phyloP scores from a whole-genome alignment of 2,113 vertebrate genomes.

The Mormoops blainvillei region DNA sequence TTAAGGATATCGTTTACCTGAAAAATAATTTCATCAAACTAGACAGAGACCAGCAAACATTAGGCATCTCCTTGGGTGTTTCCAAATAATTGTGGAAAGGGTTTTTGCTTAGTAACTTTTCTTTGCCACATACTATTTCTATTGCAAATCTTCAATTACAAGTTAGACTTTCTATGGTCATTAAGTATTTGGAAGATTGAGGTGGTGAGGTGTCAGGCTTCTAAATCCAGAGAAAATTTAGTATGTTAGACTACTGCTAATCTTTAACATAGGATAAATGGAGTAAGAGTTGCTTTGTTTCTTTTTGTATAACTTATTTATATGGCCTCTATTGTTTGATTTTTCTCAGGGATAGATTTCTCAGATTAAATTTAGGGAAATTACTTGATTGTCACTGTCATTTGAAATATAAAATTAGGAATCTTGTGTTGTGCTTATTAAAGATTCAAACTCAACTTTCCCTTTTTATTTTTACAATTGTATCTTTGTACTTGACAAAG shows the following conservation, averaged over 20 bases:
- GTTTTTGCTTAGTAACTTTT: background rate
- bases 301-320: background rate
- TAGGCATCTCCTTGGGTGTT: background rate
- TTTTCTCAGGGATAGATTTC: background rate
- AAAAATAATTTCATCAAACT: background rate
- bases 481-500: background rate
- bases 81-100: background rate
- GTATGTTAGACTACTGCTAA: background rate
- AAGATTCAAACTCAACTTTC: background rate
- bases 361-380: background rate
- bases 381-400: background rate
- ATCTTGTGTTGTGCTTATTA: background rate
- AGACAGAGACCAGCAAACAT: background rate
- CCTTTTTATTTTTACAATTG: background rate
- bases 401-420: slow-evolving; percentile 3
- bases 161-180: background rate
- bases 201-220: background rate
- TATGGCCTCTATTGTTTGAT: background rate
- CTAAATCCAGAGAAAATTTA: slow-evolving; percentile 3
- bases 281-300: background rate
- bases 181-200: background rate
- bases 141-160: background rate
- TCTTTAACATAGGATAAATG: background rate
- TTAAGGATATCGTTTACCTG: background rate
- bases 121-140: background rate